Evolutionary conservation across 2,888 invertebrate genomes (phyloP).

Genomic region (Liodrosophila aerea): DNA sequence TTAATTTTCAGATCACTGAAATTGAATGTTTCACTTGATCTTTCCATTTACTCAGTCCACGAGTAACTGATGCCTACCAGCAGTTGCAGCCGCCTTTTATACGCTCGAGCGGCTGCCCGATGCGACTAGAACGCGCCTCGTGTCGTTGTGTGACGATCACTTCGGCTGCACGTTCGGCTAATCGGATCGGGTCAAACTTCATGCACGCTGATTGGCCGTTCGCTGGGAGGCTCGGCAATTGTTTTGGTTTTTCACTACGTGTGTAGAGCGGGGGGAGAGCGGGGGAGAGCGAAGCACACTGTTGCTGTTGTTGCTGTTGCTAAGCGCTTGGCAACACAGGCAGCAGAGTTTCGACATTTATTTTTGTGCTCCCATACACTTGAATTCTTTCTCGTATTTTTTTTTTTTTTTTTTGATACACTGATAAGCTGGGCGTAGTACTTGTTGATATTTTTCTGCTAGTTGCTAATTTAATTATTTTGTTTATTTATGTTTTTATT

Average conservation of each 20-base stretch:
- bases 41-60: constrained; percentile 82
- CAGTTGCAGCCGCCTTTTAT: constrained; percentile 71
- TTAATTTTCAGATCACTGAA: constrained; percentile 81
- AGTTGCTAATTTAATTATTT: constrained; percentile 56
- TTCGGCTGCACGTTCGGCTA: constrained; percentile 19
- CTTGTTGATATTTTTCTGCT: constrained; percentile 42
- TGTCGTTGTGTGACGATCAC: constrained; percentile 41
- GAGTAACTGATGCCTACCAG: constrained; percentile 78
- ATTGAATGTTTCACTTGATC: constrained; percentile 81
- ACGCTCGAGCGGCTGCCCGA: constrained; percentile 51
- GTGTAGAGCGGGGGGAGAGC: not conserved
- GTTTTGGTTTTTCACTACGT: constrained; percentile 66
- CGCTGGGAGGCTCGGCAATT: constrained; percentile 76
- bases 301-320: constrained; percentile 6
- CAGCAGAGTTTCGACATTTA: constrained; percentile 20
- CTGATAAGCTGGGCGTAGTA: constrained; percentile 18
- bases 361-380: no score
- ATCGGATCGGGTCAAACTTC: constrained; percentile 53
- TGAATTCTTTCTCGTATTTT: constrained; percentile 13
- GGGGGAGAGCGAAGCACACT: not conserved
- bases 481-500: constrained; percentile 48
- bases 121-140: constrained; percentile 56
- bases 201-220: constrained; percentile 67
- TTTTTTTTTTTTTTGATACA: constrained; percentile 32
- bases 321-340: constrained; percentile 14